Evolutionary conservation across 2,888 invertebrate species (phyloP).

Genomic region (Melanostoma scalare): DNA sequence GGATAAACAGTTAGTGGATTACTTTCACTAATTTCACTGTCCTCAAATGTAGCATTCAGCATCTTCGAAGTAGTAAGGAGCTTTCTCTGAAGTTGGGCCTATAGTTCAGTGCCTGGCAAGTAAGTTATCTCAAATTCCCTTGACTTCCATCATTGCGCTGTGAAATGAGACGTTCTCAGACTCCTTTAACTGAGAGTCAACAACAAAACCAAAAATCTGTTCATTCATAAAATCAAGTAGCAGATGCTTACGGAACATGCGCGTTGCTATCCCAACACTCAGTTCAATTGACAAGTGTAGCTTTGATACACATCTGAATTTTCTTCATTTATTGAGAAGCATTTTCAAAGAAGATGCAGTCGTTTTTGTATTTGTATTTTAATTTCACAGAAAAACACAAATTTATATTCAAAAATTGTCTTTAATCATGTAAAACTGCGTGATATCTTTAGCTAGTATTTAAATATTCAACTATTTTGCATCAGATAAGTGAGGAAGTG

Average conservation of each 20-base stretch:
- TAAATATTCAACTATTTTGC: not conserved
- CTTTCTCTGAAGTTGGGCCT: too few relatives aligned
- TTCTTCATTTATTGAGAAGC: slow-evolving; percentile 47
- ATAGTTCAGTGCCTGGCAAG: too few relatives aligned
- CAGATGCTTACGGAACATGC: not conserved
- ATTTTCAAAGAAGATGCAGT: slow-evolving; percentile 59
- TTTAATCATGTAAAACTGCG: not conserved
- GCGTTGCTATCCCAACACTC: not conserved
- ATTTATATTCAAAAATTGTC: not conserved
- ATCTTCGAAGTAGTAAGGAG: too few relatives aligned
- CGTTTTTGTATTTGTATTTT: not conserved
- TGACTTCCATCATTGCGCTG: too few relatives aligned
- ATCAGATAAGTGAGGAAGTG: not conserved
- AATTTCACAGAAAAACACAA: not conserved
- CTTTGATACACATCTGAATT: slow-evolving; percentile 69
- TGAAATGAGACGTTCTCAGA: too few relatives aligned
- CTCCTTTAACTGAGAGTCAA: too few relatives aligned
- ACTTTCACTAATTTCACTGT: too few relatives aligned
- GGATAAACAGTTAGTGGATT: too few relatives aligned
- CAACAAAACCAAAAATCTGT: too few relatives aligned
- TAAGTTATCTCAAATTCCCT: too few relatives aligned
- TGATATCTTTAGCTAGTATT: not conserved
- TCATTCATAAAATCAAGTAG: too few relatives aligned
- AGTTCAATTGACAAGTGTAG: slow-evolving; percentile 54
- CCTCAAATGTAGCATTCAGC: too few relatives aligned